Evolutionary conservation across 2,888 invertebrate genomes (phyloP).

Genomic region (Odontomyia ornata): DNA sequence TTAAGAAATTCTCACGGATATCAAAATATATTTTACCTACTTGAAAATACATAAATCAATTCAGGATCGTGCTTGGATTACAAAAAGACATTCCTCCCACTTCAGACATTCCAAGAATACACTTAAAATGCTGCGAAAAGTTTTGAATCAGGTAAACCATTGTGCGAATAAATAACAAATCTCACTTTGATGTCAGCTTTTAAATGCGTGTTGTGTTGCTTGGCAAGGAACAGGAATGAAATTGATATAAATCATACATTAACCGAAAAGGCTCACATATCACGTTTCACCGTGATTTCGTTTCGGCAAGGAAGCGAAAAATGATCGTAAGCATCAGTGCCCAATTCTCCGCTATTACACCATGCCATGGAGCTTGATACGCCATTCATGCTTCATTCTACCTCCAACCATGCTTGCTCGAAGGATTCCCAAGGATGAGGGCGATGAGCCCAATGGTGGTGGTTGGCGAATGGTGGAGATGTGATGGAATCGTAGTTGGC

Average conservation of each 20-base stretch:
- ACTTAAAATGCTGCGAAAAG: background rate
- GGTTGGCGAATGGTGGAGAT: constrained; percentile 13
- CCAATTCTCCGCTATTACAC: constrained; percentile 34
- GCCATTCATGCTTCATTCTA: background rate
- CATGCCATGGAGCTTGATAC: background rate
- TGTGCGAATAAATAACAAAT: constrained; percentile 4
- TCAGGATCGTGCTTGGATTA: background rate
- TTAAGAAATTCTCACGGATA: too few species aligned
- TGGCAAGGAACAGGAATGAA: background rate
- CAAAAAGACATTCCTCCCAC: background rate
- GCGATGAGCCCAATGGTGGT: background rate
- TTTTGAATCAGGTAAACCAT: background rate
- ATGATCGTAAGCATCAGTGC: constrained; percentile 12
- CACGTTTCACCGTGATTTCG: background rate
- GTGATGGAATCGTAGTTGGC: background rate
- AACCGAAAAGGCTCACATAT: background rate
- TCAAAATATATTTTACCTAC: background rate
- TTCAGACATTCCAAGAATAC: background rate
- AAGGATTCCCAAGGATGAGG: constrained; percentile 28
- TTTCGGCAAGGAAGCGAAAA: background rate
- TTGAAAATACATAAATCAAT: background rate
- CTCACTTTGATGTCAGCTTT: background rate
- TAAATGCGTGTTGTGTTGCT: constrained; percentile 2
- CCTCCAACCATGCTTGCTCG: background rate
- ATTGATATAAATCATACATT: constrained; percentile 6